Conservation (phyloP, 2,113 vertebrate species). For the Siniperca knerii region DNA sequence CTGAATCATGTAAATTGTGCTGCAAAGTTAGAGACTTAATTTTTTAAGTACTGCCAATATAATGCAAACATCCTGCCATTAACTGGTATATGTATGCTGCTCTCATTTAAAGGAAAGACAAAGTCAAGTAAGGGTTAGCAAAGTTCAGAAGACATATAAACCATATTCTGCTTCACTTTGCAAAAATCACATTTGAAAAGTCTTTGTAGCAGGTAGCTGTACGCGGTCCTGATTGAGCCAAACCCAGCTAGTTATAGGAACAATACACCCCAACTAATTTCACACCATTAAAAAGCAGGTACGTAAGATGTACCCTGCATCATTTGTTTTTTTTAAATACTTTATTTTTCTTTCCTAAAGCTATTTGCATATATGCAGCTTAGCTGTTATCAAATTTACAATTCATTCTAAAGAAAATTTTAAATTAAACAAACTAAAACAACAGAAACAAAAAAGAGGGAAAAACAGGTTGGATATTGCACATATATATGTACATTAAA, state of each 20-base stretch:
- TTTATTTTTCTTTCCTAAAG: no score
- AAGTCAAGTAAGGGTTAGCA: background rate
- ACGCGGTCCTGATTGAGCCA: constrained; percentile 17
- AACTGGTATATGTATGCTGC: background rate
- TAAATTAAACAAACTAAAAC: no score
- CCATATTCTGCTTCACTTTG: background rate
- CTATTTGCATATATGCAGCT: no score
- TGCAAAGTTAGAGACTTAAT: background rate
- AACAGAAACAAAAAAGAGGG: no score
- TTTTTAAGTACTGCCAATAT: background rate
- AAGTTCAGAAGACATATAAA: background rate
- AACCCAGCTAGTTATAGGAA: background rate
- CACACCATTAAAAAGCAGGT: background rate
- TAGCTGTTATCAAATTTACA: no score
- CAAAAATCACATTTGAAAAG: no score
- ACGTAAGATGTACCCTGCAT: background rate
- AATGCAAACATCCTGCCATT: background rate
- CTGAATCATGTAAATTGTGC: constrained; percentile 12
- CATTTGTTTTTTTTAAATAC: background rate
- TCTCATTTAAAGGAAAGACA: background rate
- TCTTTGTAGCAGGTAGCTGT: background rate
- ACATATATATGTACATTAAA: no score
- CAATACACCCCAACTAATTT: no score
- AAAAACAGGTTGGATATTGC: no score
- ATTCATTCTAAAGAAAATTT: no score